These are phyloP conservation scores for Merluccius polli DNA, from an alignment of 2,797 vertebrate genomes.

Conservation along the genomic window DNA sequence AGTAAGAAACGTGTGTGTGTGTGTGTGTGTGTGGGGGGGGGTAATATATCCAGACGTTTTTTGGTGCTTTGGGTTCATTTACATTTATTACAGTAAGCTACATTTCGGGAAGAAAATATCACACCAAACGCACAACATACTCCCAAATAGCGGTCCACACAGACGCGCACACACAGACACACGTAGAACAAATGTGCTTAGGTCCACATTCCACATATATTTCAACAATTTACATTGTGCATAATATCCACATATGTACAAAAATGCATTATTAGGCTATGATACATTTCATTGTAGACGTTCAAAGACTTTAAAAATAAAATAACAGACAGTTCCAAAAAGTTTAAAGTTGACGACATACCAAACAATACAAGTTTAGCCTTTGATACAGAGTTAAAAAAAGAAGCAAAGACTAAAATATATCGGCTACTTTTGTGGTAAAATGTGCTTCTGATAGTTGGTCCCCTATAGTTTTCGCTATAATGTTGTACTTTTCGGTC, in stretches of 20 bases:
- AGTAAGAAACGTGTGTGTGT: no score
- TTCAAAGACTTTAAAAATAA: conserved; percentile 20
- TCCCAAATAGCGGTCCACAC: neutral
- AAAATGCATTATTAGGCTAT: conserved; percentile 45
- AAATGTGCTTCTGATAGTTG: conserved; percentile 62
- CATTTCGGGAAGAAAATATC: conserved; percentile 50
- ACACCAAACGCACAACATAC: conserved; percentile 2
- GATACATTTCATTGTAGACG: conserved; percentile 53
- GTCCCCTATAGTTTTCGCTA: conserved; percentile 53
- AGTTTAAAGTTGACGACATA: conserved; percentile 28
- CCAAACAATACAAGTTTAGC: conserved; percentile 28
- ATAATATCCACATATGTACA: conserved; percentile 72
- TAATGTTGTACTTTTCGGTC: conserved; percentile 68
- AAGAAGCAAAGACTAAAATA: conserved; percentile 59
- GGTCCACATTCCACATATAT: conserved; percentile 57
- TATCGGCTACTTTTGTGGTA: conserved; percentile 52
- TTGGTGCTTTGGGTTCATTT: conserved; percentile 48
- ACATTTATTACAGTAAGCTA: conserved; percentile 48
- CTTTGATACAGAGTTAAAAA: conserved; percentile 61
- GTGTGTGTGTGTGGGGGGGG: no score
- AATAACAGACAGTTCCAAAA: conserved; percentile 32
- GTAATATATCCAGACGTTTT: conserved; percentile 57
- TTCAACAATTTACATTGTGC: conserved; percentile 66
- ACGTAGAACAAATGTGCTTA: conserved; percentile 38
- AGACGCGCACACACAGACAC: conserved; percentile 4